Percentiles rank a stretch among this genome's conserved stretches.
Conservation (phyloP, 2,888 invertebrate genomes). For the Crossocerus cetratus region DNA sequence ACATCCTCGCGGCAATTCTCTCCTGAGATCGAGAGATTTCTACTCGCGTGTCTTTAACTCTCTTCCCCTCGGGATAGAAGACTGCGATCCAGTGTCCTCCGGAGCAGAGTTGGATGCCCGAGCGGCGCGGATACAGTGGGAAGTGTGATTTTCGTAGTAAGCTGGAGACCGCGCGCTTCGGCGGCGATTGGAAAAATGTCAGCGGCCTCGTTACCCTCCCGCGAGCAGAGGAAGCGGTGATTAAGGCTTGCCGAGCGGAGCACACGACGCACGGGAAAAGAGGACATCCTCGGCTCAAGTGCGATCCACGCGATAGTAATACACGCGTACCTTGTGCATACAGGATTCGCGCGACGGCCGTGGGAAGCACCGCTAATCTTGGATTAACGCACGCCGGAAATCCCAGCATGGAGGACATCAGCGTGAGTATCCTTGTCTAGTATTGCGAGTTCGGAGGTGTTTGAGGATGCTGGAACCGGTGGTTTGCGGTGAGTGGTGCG, state of each 20-base stretch:
- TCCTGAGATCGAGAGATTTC: conserved; percentile 44
- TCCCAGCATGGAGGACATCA: conserved; percentile 72
- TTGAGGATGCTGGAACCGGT: no score
- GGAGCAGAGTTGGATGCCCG: no score
- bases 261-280: not conserved
- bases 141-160: no score
- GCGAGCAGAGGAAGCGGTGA: conserved; percentile 29
- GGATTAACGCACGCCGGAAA: conserved; percentile 60
- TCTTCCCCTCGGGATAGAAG: not conserved
- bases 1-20: conserved; percentile 42
- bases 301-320: conserved; percentile 34
- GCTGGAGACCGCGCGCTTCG: not conserved
- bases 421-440: conserved; percentile 65
- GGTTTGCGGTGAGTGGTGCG: no score
- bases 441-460: no score
- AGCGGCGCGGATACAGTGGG: no score
- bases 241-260: conserved; percentile 5
- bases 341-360: conserved; percentile 51
- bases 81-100: no score
- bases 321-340: conserved; percentile 41
- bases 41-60: conserved; percentile 6
- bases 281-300: conserved; percentile 8
- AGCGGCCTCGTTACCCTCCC: conserved; percentile 14
- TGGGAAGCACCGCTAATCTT: conserved; percentile 54
- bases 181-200: conserved; percentile 15